Base-by-base conservation (phyloP, 2,797 vertebrate genomes). In the Distichodus sexfasciatus region DNA sequence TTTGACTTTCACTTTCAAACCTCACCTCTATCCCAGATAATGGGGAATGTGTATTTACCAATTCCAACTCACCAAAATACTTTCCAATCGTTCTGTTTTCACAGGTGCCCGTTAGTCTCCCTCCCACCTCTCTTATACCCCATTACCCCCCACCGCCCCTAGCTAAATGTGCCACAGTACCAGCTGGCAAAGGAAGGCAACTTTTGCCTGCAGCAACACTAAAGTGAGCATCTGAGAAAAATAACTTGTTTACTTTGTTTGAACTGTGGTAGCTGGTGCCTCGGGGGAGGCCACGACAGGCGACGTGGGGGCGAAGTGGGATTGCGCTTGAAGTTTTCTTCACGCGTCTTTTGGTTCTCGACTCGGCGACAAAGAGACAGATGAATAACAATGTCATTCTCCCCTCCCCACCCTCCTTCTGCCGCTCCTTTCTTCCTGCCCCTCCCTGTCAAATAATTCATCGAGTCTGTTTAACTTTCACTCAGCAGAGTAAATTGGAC, bases 141-240 rank as follows among this genome's bases (percentile, higher is more conserved):
- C 24, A n/a, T n/a, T n/a, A n/a, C 1, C 12, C 12, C 28, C 26
- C 24, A 17, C 74, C 65, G 53, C 81, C 60, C 0, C 46, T n/a
- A 66, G 88, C 84, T 76, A 86, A 85, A 84, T 84, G 78, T 88
- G 83, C 80, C 82, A 77, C 78, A 72, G 54, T 47, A 76, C 80
- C 90, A 88, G 83, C 84, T 89, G 87, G 83, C 85, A 86, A 82
- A 85, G 83, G 79, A 86, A 84, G 80, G 90, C 84, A 92, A 87
- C 87, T 85, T 74, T 92, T 88, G 92, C 95, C 95, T 94, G 85
- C 84, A 95, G 94, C 93, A 85, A 89, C 90, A 91, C 92, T 94
- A 94, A 95, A 93, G 88, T 89, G 92, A 87, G 89, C 91, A 91
- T 93, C 92, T 92, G 88, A 94, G 92, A 92, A 92, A 93, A 94